Percentiles rank a stretch among this genome's conserved stretches.
Evolutionary conservation across 2,888 invertebrate species (phyloP).

Genomic region (Teinopalpus imperialis): DNA sequence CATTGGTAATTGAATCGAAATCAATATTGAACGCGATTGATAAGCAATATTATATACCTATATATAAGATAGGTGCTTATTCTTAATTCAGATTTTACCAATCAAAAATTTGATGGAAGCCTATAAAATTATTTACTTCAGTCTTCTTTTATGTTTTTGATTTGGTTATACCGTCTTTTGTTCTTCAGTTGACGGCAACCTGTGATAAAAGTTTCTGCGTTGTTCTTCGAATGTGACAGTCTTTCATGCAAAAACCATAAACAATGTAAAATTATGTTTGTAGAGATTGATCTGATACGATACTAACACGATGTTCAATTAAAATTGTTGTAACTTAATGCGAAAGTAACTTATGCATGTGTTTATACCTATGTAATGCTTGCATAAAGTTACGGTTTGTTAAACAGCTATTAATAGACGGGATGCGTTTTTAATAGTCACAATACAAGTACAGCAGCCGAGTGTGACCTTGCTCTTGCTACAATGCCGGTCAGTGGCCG

Average conservation of each 20-base stretch:
- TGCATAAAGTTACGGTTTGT: constrained; percentile 26
- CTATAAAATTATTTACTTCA: constrained; percentile 2
- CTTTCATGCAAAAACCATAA: too few species aligned
- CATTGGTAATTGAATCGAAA: constrained; percentile 59
- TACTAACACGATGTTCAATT: neutral
- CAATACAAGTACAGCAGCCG: constrained; percentile 60
- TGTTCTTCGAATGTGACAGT: too few species aligned
- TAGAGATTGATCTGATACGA: constrained; percentile 5
- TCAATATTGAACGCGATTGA: constrained; percentile 42
- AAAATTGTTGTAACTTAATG: constrained; percentile 10
- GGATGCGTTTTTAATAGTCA: constrained; percentile 38
- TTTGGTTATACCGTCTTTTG: too few species aligned
- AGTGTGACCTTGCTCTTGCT: constrained; percentile 66
- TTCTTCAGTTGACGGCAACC: too few species aligned
- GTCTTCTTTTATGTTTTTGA: neutral
- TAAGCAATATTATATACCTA: constrained; percentile 25
- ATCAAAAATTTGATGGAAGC: constrained; percentile 23
- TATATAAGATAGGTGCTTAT: constrained; percentile 27
- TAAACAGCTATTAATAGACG: constrained; percentile 35
- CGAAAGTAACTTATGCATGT: constrained; percentile 7
- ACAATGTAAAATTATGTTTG: neutral
- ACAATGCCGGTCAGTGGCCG: constrained; percentile 43
- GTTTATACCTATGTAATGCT: constrained; percentile 13
- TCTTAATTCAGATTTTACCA: constrained; percentile 29
- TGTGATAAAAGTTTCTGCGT: too few species aligned